A percentile compares a stretch with the other conserved stretches of the same genome.
These are phyloP conservation scores for Hydra vulgaris DNA, from an alignment of 30 jellyfish, hydroid and myxozoan species.

Conservation along the genomic window DNA sequence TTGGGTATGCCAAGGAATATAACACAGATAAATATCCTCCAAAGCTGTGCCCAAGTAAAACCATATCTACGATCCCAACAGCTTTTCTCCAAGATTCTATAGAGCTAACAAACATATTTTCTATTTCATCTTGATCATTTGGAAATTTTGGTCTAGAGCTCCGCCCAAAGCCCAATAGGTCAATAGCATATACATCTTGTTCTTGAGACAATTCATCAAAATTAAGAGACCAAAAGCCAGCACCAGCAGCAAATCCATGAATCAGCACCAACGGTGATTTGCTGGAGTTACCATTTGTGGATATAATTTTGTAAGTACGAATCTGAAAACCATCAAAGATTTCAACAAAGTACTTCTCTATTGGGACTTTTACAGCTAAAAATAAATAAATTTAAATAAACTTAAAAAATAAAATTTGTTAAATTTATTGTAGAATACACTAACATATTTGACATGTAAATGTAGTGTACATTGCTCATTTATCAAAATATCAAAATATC, in stretches of 20 bases:
- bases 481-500: too few species aligned
- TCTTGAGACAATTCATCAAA: conserved; percentile 51
- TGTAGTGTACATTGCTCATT: too few species aligned
- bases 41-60: conserved; percentile 85
- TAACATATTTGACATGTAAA: too few species aligned
- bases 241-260: conserved; percentile 95
- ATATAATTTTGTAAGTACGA: conserved; percentile 71
- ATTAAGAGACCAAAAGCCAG: conserved; percentile 81
- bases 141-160: conserved; percentile 75
- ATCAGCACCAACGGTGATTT: conserved; percentile 53
- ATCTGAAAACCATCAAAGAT: conserved; percentile 52
- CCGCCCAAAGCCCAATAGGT: conserved; percentile 88
- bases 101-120: conserved; percentile 52
- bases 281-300: conserved; percentile 15
- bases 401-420: not conserved
- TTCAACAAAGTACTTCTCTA: conserved; percentile 54
- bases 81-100: conserved; percentile 90
- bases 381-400: not conserved
- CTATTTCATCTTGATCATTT: conserved; percentile 50
- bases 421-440: too few species aligned
- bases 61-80: conserved; percentile 57
- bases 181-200: conserved; percentile 75
- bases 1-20: conserved; percentile 72
- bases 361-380: conserved; percentile 10
- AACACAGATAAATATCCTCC: conserved; percentile 85